Conservation (phyloP, 2,113 vertebrate species). For the Dromiciops gliroides region DNA sequence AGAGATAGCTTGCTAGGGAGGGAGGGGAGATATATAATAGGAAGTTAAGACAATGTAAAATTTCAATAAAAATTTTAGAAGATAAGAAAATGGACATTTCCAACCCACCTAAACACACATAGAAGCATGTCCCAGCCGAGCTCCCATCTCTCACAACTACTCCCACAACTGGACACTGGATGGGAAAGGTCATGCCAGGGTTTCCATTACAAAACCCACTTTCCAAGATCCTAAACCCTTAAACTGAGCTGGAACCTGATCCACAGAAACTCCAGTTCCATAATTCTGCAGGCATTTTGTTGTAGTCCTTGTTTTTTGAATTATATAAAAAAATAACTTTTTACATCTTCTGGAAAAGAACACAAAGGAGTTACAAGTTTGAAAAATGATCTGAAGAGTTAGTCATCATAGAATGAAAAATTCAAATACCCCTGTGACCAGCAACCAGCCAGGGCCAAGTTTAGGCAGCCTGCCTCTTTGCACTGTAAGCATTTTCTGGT, state of each 20-base stretch:
- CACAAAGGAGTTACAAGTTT: neutral
- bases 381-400: slow-evolving; percentile 40
- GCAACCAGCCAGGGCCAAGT: slow-evolving; percentile 36
- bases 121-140: neutral
- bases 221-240: slow-evolving; percentile 71
- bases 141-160: slow-evolving; percentile 47
- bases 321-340: slow-evolving; percentile 26
- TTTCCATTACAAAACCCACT: slow-evolving; percentile 68
- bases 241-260: slow-evolving; percentile 53
- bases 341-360: slow-evolving; percentile 48
- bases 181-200: slow-evolving; percentile 60
- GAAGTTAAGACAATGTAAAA: neutral
- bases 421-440: slow-evolving; percentile 30
- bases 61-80: neutral
- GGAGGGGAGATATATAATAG: neutral
- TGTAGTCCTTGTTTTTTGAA: slow-evolving; percentile 44
- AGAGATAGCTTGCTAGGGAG: neutral
- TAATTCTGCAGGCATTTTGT: slow-evolving; percentile 43
- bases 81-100: neutral
- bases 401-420: slow-evolving; percentile 44
- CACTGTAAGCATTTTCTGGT: slow-evolving; percentile 40
- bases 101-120: neutral
- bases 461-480: neutral
- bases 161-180: slow-evolving; percentile 41
- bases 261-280: slow-evolving; percentile 35